Evolutionary conservation across 2,888 invertebrate genomes (phyloP).

Genomic region (Hipparchia sbordonii): DNA sequence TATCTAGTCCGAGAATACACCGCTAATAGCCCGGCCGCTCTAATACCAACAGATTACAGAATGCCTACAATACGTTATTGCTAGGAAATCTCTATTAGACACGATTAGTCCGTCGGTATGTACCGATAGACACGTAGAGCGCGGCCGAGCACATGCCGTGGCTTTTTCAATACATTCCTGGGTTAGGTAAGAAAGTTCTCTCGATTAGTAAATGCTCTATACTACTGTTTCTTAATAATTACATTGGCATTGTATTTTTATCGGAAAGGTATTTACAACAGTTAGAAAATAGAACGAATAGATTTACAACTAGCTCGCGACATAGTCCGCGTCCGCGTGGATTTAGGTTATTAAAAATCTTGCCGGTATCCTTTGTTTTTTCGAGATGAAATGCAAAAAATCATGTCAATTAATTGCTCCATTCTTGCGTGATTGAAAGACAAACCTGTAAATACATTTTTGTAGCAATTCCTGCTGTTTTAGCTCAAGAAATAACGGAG

Average conservation of each 20-base stretch:
- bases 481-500: too few species aligned
- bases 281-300: too few species aligned
- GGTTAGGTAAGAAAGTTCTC: conserved; percentile 21
- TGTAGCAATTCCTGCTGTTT: too few species aligned
- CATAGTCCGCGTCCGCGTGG: too few species aligned
- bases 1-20: conserved; percentile 35
- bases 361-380: too few species aligned
- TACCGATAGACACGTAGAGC: conserved; percentile 66
- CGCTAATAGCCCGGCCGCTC: conserved; percentile 32
- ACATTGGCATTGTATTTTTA: background rate
- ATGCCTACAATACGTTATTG: conserved; percentile 35
- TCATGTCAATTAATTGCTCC: too few species aligned
- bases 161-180: conserved; percentile 56
- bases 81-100: conserved; percentile 42
- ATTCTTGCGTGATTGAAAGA: too few species aligned
- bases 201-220: conserved; percentile 8
- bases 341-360: too few species aligned
- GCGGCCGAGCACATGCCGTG: conserved; percentile 63
- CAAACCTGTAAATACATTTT: too few species aligned
- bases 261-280: too few species aligned
- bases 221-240: background rate
- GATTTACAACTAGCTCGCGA: too few species aligned
- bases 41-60: conserved; percentile 27
- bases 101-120: conserved; percentile 51
- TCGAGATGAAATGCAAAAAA: too few species aligned